These are phyloP conservation scores for Noctua pronuba DNA, from an alignment of 2,888 invertebrate genomes.

Conservation along the genomic window DNA sequence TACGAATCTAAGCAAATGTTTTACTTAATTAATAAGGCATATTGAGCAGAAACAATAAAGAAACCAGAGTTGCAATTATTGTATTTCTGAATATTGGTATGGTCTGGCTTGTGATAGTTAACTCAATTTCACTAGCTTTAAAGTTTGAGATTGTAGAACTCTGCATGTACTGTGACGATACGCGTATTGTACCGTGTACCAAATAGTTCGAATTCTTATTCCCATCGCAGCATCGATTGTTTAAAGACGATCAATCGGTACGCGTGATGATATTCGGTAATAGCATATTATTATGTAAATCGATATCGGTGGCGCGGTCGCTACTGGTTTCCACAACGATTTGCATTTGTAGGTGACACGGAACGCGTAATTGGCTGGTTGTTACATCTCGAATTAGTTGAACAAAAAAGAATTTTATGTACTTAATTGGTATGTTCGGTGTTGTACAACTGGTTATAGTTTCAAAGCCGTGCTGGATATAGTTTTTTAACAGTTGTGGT, in stretches of 20 bases:
- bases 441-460: conserved; percentile 25
- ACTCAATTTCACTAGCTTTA: not conserved
- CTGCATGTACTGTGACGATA: not conserved
- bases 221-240: conserved; percentile 40
- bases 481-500: not conserved
- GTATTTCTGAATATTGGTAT: not conserved
- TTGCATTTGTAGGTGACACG: conserved; percentile 57
- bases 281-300: conserved; percentile 63
- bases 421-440: conserved; percentile 38
- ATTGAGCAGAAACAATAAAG: not conserved
- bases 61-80: not conserved
- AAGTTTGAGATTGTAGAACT: not conserved
- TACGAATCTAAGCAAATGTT: not conserved
- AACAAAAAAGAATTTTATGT: conserved; percentile 35
- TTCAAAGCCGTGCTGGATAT: not conserved
- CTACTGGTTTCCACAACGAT: conserved; percentile 54
- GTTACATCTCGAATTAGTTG: conserved; percentile 31
- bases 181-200: too few relatives aligned
- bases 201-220: conserved; percentile 34
- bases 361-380: conserved; percentile 50
- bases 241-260: conserved; percentile 52
- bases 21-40: not conserved
- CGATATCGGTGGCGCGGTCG: conserved; percentile 35
- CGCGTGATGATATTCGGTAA: conserved; percentile 65
- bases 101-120: not conserved